Percentiles rank a stretch among this genome's conserved stretches.
Conservation (phyloP, 1,140 invertebrate genomes). For the Asobara japonica region DNA sequence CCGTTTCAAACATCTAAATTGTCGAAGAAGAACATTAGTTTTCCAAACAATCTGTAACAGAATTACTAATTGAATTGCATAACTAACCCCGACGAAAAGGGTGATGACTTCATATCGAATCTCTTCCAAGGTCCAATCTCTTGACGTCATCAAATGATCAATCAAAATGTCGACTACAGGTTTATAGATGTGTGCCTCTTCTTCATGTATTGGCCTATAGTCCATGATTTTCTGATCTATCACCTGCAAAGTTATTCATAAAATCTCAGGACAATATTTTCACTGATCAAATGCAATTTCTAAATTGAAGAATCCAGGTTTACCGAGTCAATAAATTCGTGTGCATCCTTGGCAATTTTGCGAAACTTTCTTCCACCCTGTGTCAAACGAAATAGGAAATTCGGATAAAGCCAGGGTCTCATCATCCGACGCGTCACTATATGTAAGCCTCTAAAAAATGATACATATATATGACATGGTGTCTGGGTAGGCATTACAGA, state of each 20-base stretch:
- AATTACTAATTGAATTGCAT: not conserved
- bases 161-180: not conserved
- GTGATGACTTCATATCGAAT: not conserved
- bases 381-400: not conserved
- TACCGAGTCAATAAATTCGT: not conserved
- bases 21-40: not conserved
- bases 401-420: not conserved
- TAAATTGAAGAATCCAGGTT: too few species aligned
- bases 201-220: not conserved
- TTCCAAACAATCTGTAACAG: not conserved
- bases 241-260: not conserved
- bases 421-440: not conserved
- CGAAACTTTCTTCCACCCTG: not conserved
- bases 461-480: too few species aligned
- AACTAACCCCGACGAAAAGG: constrained; percentile 12
- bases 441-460: not conserved
- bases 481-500: too few species aligned
- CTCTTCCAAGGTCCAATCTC: not conserved
- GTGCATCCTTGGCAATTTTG: not conserved
- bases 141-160: not conserved
- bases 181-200: not conserved
- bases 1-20: not conserved
- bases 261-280: not conserved
- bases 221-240: not conserved
- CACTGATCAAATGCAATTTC: not conserved